These are phyloP conservation scores for Benthochromis sp. DNA, from an alignment of 2,113 vertebrate species.

Conservation along the genomic window DNA sequence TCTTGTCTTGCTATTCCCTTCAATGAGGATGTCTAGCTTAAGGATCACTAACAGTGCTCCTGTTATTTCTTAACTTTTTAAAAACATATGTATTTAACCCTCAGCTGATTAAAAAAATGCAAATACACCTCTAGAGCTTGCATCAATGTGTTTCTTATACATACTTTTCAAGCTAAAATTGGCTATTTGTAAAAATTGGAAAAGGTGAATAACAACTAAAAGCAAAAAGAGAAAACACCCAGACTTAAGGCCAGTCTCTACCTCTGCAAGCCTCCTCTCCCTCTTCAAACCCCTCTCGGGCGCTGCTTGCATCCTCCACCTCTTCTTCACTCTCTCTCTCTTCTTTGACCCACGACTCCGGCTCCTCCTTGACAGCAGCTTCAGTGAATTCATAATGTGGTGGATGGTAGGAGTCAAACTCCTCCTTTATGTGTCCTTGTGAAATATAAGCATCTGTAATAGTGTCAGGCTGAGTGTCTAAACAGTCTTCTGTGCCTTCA, in stretches of 20 bases:
- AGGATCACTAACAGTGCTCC: not conserved
- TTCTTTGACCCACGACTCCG: constrained; percentile 13
- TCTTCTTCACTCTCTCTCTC: constrained; percentile 9
- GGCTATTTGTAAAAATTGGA: not conserved
- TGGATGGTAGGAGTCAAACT: constrained; percentile 9
- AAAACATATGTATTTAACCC: not conserved
- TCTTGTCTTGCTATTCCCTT: not conserved
- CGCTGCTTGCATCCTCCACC: not conserved
- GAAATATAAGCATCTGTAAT: not conserved
- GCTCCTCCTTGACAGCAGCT: constrained; percentile 36
- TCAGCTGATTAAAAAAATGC: not conserved
- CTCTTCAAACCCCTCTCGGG: constrained; percentile 1
- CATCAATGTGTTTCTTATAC: not conserved
- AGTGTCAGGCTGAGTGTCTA: not conserved
- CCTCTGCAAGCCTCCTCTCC: constrained; percentile 34
- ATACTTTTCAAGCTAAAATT: not conserved
- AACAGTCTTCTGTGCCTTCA: not conserved
- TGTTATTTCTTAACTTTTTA: not conserved
- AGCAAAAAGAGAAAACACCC: not conserved
- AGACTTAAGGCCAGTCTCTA: not conserved
- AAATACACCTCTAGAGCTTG: not conserved
- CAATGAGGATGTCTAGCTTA: not conserved
- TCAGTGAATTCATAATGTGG: not conserved
- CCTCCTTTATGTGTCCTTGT: constrained; percentile 33
- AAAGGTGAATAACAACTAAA: not conserved